Percentiles rank a stretch among this genome's conserved stretches.
These are phyloP conservation scores for Pachycephala philippinensis DNA, from an alignment of 2,113 vertebrate genomes.

Conservation along the genomic window DNA sequence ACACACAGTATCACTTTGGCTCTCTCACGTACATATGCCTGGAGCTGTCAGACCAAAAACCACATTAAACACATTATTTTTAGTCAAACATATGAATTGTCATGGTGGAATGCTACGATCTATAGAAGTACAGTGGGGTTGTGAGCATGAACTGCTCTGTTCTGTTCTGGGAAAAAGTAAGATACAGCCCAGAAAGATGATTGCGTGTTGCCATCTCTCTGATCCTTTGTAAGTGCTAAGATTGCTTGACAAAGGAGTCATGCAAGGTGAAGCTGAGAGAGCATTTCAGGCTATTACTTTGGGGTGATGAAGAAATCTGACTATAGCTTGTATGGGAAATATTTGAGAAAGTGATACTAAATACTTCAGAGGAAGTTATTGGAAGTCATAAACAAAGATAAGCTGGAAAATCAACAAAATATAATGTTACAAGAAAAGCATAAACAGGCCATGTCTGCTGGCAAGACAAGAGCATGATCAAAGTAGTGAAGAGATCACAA, in stretches of 20 bases:
- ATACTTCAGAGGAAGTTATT: conserved; percentile 32
- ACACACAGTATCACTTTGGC: not conserved
- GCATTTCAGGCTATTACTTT: conserved; percentile 20
- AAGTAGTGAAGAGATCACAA: not conserved
- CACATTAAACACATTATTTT: not conserved
- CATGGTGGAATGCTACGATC: not conserved
- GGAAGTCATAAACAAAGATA: conserved; percentile 38
- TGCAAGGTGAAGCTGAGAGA: not conserved
- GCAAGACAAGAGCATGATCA: not conserved
- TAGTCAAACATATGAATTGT: not conserved
- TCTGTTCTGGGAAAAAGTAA: not conserved
- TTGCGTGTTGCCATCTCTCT: not conserved
- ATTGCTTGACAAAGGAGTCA: not conserved
- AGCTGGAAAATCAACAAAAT: conserved; percentile 8
- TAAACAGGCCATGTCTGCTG: conserved; percentile 11
- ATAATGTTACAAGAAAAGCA: not conserved
- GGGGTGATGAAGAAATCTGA: not conserved
- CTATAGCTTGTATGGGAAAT: conserved; percentile 13
- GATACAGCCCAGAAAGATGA: not conserved
- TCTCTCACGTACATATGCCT: not conserved
- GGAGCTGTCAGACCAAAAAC: not conserved
- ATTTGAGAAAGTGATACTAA: conserved; percentile 19
- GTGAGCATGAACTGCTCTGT: not conserved
- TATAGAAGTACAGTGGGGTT: not conserved
- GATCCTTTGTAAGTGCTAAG: not conserved